Conservation (phyloP, 2,113 vertebrate species). For the Thymallus thymallus region DNA sequence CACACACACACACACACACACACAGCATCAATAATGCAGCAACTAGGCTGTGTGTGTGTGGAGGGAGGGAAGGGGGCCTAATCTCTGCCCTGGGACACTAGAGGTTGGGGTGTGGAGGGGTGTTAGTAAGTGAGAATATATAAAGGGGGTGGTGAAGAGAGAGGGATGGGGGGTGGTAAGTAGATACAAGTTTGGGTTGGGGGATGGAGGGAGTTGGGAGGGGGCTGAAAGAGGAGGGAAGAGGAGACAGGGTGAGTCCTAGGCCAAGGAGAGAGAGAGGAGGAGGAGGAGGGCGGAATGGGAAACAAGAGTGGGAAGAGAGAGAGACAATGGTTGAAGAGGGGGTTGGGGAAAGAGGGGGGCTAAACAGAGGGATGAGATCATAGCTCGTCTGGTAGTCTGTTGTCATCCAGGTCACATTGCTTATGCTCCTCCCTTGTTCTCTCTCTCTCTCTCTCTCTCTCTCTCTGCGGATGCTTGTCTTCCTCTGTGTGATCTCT, state of each 20-base stretch:
- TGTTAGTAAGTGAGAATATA: neutral
- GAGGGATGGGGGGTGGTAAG: slow-evolving; percentile 1
- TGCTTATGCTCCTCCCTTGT: slow-evolving; percentile 44
- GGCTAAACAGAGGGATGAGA: slow-evolving; percentile 70
- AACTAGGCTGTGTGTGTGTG: slow-evolving; percentile 23
- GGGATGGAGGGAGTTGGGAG: slow-evolving; percentile 54
- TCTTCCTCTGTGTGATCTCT: slow-evolving; percentile 60
- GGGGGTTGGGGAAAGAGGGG: slow-evolving; percentile 46
- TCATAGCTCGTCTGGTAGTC: slow-evolving; percentile 82
- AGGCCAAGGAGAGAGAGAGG: slow-evolving; percentile 35
- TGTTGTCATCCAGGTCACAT: slow-evolving; percentile 82
- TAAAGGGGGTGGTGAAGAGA: neutral
- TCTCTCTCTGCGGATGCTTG: slow-evolving; percentile 54
- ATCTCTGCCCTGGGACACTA: slow-evolving; percentile 76
- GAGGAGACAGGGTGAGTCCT: slow-evolving; percentile 30
- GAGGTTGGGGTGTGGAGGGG: slow-evolving; percentile 33
- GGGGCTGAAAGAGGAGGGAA: slow-evolving; percentile 46
- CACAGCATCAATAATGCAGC: slow-evolving; percentile 76
- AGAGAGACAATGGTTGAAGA: slow-evolving; percentile 58
- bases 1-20: slow-evolving; percentile 22
- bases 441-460: neutral
- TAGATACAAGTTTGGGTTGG: slow-evolving; percentile 38
- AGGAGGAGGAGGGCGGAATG: slow-evolving; percentile 49
- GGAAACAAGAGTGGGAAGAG: slow-evolving; percentile 36
- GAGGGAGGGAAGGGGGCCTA: slow-evolving; percentile 58